These are phyloP conservation scores for Lycaena phlaeas DNA, from an alignment of 2,888 invertebrate genomes.

Conservation along the genomic window DNA sequence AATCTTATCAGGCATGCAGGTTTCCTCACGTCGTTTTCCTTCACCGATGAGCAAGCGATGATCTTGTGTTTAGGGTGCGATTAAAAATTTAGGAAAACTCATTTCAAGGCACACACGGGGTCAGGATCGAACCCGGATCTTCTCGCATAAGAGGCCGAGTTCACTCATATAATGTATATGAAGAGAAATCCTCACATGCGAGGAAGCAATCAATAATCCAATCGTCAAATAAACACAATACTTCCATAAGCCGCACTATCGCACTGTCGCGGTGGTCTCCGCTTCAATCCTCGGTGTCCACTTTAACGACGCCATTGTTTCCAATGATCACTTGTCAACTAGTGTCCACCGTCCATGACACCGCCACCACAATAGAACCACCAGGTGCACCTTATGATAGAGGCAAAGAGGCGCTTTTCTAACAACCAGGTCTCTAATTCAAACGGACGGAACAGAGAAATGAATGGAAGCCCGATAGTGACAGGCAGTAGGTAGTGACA, in stretches of 20 bases:
- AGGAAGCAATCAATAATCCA: conserved; percentile 9
- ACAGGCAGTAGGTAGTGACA: conserved; percentile 50
- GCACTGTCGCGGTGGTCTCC: conserved; percentile 53
- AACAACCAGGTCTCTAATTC: conserved; percentile 5
- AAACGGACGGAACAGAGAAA: conserved; percentile 35
- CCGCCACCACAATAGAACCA: conserved; percentile 16
- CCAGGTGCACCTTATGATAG: conserved; percentile 20
- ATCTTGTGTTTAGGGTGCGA: too few relatives aligned
- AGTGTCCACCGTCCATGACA: conserved; percentile 30
- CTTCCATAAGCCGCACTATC: conserved; percentile 28
- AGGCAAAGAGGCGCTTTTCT: conserved; percentile 27
- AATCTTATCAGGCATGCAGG: too few relatives aligned
- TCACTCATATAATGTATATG: too few relatives aligned
- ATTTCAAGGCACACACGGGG: too few relatives aligned
- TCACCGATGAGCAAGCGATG: too few relatives aligned
- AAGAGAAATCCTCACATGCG: too few relatives aligned
- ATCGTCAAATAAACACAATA: conserved; percentile 15
- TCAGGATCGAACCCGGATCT: too few relatives aligned
- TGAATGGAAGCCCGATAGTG: conserved; percentile 45
- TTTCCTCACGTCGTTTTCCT: too few relatives aligned
- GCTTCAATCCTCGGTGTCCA: conserved; percentile 53
- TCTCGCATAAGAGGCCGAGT: too few relatives aligned
- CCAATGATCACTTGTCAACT: conserved; percentile 56
- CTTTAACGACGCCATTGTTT: conserved; percentile 68
- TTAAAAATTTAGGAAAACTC: too few relatives aligned